Base-by-base conservation (phyloP, 2,797 vertebrate species). In the Tinamus major region DNA sequence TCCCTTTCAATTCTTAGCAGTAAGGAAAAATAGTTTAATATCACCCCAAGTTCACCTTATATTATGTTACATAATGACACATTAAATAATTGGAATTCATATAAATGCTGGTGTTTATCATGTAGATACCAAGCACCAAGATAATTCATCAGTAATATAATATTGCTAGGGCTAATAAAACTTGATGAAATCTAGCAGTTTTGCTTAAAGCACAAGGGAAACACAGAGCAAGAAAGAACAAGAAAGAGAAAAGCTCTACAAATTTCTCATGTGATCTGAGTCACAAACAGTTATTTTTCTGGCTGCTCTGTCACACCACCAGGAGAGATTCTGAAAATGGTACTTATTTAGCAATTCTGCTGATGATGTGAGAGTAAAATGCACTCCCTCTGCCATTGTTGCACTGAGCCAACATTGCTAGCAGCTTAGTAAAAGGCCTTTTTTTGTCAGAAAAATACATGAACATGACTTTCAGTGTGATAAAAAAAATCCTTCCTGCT, bases 281-380 rank as follows among this genome's bases (percentile, higher is more conserved):
- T 69, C 33, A 90, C 13, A 88, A 91, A 1, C 31, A 39, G 21
- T 72, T 55, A 35, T 62, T 64, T 81, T 86, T 55, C 71, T 48
- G 37, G 55, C 6, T 76, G 53, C 53, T 44, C 59, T 90, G 42
- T 69, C 56, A 48, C 35, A 69, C 26, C 31, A 86, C 39, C 59
- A 77, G 33, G 13, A 70, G 31, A 87, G 42, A 82, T 62, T 85
- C 15, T 27, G 69, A 51, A 95, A 93, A 89, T 1, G 31, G 5
- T 58, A 87, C 89, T 93, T 74, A 79, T 95, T 96, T 71, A 87
- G 72, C 87, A 80, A 64, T 79, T 77, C 42, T 82, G 87, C 3
- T 87, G 78, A 56, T 68, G 37, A 80, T 46, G 56, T 42, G 48
- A 72, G 61, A 82, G 75, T 16, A 89, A 62, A 31, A 68, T 16